Evolutionary conservation across 2,888 invertebrate species (phyloP).

Genomic region (Dasysyrphus tricinctus): DNA sequence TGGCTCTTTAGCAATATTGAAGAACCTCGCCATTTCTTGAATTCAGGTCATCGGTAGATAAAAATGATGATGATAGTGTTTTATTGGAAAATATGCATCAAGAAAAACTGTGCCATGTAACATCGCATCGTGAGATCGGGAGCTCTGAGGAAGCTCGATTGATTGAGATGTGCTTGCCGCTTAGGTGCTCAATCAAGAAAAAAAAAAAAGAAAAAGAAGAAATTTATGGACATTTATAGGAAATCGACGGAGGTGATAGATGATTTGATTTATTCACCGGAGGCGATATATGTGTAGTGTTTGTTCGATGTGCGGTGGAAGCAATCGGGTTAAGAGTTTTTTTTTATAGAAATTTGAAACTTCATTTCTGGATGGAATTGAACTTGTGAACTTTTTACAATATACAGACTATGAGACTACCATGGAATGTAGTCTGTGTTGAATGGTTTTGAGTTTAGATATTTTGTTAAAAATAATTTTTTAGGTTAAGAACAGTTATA

Average conservation of each 20-base stretch:
- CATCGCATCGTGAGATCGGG: neutral
- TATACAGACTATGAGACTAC: too few relatives aligned
- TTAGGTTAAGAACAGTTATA: too few relatives aligned
- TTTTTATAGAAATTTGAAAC: neutral
- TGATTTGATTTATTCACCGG: slow-evolving; percentile 22
- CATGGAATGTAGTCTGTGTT: too few relatives aligned
- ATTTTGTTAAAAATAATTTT: too few relatives aligned
- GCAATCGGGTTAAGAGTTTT: slow-evolving; percentile 1
- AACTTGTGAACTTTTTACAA: slow-evolving; percentile 10
- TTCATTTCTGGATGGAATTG: neutral
- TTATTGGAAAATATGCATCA: slow-evolving; percentile 20
- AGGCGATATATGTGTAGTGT: neutral
- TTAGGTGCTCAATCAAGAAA: slow-evolving; percentile 10
- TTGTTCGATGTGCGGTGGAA: neutral
- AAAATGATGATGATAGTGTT: slow-evolving; percentile 16
- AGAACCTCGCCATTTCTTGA: neutral
- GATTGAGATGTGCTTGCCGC: slow-evolving; percentile 9
- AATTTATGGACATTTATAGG: slow-evolving; percentile 9
- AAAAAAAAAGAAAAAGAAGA: neutral
- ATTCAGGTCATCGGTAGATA: slow-evolving; percentile 13
- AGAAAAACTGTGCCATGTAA: slow-evolving; percentile 24
- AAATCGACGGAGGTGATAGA: slow-evolving; percentile 11
- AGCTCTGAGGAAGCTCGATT: slow-evolving; percentile 3
- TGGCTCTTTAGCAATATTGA: neutral
- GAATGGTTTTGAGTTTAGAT: too few relatives aligned